Base-by-base conservation (phyloP, 2,113 vertebrate species). In the Anolis sagrei region DNA sequence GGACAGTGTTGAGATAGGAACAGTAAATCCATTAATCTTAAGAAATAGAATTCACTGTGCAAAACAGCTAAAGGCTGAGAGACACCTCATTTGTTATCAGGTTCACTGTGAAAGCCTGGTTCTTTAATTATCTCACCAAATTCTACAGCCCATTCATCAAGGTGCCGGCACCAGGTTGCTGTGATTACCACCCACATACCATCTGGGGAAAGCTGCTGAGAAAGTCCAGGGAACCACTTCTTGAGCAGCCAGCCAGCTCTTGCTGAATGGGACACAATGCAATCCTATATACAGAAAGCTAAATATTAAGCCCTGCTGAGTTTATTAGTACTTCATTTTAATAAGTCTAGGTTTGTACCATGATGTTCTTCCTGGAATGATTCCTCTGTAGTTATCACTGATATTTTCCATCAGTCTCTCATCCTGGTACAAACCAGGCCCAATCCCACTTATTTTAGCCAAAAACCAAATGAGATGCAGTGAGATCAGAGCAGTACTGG, bases 61-160 rank as follows among this genome's bases (percentile, higher is more conserved):
- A 79, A 87, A 93, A 83, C 83, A 89, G 92, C 90, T 69, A 81
- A 81, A 88, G 88, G 82, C 58, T 91, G 88, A 87, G 90, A 93
- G 94, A 94, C 94, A 95, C 94, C 91, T 95, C 94, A 94, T 95
- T 94, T 95, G 93, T 95, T 95, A 95, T 93, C 95, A 91, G 93
- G 91, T 90, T 83, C 93, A 93, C 92, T 91, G 93, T 91, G 89
- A 93, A 93, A 93, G 91, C 87, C 93, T 82, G 92, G 89, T 91
- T 93, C 93, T 94, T 95, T 95, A 95, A 95, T 95, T 94, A 95
- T 95, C 94, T 95, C 93, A 91, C 95, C 94, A 95, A 94, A 95
- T 95, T 89, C 93, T 81, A 69, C 93, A 93, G 90, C 91, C 93
- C 91, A 95, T 95, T 94, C 92, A 95, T 95, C 95, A 95, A 95